Evolutionary conservation across 2,797 vertebrate species (phyloP).

Genomic region (Cyprinella venusta): DNA sequence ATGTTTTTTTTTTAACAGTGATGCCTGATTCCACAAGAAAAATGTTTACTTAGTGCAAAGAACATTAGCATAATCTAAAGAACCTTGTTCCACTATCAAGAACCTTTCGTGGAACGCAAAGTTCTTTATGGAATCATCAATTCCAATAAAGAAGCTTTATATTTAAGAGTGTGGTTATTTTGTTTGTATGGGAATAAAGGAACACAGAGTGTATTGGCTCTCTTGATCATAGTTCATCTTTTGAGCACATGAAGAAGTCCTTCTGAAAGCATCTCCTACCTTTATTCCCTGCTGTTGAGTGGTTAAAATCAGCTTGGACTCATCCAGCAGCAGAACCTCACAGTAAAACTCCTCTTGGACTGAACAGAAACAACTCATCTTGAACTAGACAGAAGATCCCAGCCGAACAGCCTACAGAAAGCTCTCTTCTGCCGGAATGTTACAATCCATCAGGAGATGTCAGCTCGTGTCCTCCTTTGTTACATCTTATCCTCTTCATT

Average conservation of each 20-base stretch:
- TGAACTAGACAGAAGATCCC: conserved; percentile 12
- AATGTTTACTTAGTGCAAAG: no score
- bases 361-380: conserved; percentile 87
- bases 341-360: conserved; percentile 89
- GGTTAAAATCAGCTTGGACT: conserved; percentile 85
- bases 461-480: conserved; percentile 26
- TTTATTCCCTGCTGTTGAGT: conserved; percentile 87
- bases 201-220: background rate
- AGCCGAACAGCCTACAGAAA: background rate
- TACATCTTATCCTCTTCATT: conserved; percentile 15
- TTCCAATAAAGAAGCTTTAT: no score
- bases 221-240: background rate
- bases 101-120: no score
- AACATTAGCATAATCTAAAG: no score
- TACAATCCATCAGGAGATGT: background rate
- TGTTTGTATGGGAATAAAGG: background rate
- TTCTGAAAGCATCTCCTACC: conserved; percentile 69
- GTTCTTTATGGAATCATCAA: no score
- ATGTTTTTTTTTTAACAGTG: no score
- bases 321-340: conserved; percentile 88
- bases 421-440: background rate
- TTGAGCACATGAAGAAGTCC: background rate
- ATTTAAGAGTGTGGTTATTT: background rate
- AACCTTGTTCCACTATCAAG: no score
- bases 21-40: no score